phyloP scores from a whole-genome alignment of 2,888 invertebrate species.

The Mythimna loreyi region DNA sequence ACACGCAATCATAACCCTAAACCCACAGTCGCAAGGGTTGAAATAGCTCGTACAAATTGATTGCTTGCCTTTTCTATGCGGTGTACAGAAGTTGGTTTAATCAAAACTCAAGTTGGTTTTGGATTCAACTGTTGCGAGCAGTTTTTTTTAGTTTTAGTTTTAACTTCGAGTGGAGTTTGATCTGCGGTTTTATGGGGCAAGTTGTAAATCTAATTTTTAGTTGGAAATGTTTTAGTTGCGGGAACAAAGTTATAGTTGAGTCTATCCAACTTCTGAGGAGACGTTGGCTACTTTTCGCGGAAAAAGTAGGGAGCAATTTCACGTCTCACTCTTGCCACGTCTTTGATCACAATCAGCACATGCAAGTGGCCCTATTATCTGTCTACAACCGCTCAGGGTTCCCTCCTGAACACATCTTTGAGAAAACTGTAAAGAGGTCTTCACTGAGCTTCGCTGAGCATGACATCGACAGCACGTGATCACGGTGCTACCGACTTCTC shows the following conservation, averaged over 20 bases:
- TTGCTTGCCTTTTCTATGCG: constrained; percentile 40
- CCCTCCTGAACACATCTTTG: too few relatives aligned
- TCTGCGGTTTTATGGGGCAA: constrained; percentile 44
- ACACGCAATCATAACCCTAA: constrained; percentile 27
- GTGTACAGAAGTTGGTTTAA: constrained; percentile 61
- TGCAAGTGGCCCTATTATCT: too few relatives aligned
- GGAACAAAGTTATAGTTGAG: constrained; percentile 17
- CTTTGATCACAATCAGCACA: too few relatives aligned
- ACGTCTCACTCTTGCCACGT: too few relatives aligned
- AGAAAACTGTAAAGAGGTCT: too few relatives aligned
- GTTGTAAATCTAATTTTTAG: constrained; percentile 39
- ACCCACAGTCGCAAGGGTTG: rapidly evolving
- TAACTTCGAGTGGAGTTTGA: constrained; percentile 49
- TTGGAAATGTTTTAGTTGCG: constrained; percentile 18
- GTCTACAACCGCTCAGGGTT: too few relatives aligned
- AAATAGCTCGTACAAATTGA: constrained; percentile 29
- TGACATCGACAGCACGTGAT: too few relatives aligned
- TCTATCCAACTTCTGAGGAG: neutral
- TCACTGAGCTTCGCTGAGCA: too few relatives aligned
- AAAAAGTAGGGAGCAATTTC: too few relatives aligned
- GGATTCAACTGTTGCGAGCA: constrained; percentile 56
- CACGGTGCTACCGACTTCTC: too few relatives aligned
- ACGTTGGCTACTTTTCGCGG: constrained; percentile 1
- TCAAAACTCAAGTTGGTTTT: constrained; percentile 62
- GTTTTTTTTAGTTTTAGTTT: constrained; percentile 48